Evolutionary conservation across 2,797 vertebrate genomes (phyloP).

Genomic region (Malurus splendens): DNA sequence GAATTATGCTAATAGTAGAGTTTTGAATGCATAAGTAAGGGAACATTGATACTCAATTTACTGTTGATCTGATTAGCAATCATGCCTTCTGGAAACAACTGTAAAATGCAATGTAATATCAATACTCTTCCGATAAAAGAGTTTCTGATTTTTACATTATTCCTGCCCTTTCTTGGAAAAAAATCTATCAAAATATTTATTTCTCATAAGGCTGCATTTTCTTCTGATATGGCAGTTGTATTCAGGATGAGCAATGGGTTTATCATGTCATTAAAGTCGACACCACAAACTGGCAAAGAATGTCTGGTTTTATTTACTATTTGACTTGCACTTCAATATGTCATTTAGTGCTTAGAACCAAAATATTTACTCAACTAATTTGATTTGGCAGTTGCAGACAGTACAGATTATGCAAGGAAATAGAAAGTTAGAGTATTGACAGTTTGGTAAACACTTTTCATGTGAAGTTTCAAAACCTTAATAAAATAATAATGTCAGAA

Average conservation of each 20-base stretch:
- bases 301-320: conserved; percentile 1
- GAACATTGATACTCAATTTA: background rate
- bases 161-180: background rate
- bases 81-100: background rate
- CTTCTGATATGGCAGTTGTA: background rate
- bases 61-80: background rate
- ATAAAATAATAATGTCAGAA: background rate
- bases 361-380: conserved; percentile 12
- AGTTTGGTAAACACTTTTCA: background rate
- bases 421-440: background rate
- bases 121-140: background rate
- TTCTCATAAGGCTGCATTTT: background rate
- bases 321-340: background rate
- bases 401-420: background rate
- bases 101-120: background rate
- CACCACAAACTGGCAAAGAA: background rate
- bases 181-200: background rate
- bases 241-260: background rate
- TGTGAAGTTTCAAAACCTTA: background rate
- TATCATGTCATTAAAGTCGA: background rate
- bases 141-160: background rate
- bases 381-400: background rate
- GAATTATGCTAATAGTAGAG: background rate
- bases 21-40: background rate
- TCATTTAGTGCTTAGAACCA: background rate